Base-by-base conservation (phyloP, 1,140 invertebrate genomes). In the Homarus americanus region DNA sequence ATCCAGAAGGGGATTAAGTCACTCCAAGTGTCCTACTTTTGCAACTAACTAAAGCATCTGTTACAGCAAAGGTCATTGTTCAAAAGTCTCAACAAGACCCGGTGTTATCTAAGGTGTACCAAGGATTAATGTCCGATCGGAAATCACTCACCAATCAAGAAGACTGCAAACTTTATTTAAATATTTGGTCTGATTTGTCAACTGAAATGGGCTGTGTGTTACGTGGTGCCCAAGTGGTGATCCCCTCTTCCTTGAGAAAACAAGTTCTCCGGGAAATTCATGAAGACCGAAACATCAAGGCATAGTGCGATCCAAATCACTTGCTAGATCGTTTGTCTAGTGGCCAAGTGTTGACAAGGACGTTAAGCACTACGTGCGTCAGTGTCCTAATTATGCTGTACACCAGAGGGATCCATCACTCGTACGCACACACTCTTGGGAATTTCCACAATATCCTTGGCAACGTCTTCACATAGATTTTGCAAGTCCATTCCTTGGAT, bases 271-370 rank as follows among this genome's bases (percentile, higher is more conserved):
- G 40, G 28, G 83, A 86, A 40, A 40, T 86, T 44, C 83, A 86
- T 32, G n/a, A n/a, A n/a, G n/a, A n/a, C 24, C 69, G n/a, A 69
- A 86, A 24, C 83, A 84, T 36, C 82, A 53, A n/a, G 82, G 82
- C 15, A 69, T 58, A 1, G 49, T 83, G 32, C 17, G 73, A 40
- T 24, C 1, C 20, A 80, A 80, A 38, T 38, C 78, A 12, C 34
- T 80, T 49, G 78, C 78, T 34, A 75, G 72, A 75, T 75, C 49
- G n/a, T 53, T 38, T 72, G 63, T 41, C 17, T 85, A 38, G 83
- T 85, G 83, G 83, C 83, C 83, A 72, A n/a, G 28, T 32, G 44
- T 86, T 5, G 87, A 80, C 41, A n/a, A 63, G 40, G 36, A 88
- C 44, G 66, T 88, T n/a, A n/a, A n/a, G n/a, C n/a, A n/a, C n/a